Evolutionary conservation across 2,888 invertebrate genomes (phyloP).

Genomic region (Dusona sp.): DNA sequence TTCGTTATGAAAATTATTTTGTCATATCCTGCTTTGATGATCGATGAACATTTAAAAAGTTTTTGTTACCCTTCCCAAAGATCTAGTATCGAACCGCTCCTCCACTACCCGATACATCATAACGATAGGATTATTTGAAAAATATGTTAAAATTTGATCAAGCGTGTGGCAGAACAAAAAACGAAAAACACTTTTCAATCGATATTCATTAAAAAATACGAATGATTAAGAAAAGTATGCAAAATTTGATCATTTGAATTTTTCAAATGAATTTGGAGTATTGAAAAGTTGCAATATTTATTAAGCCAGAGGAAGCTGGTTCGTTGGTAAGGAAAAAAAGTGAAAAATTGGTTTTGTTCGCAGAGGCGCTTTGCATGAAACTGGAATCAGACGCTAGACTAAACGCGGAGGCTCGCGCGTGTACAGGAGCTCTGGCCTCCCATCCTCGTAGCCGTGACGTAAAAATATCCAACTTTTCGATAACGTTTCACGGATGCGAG

Average conservation of each 20-base stretch:
- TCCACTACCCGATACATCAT: too few species aligned
- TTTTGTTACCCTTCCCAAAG: too few species aligned
- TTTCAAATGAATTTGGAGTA: not conserved
- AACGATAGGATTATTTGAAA: not conserved
- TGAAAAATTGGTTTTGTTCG: slow-evolving; percentile 63
- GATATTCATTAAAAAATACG: not conserved
- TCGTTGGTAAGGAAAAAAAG: not conserved
- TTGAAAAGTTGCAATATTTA: not conserved
- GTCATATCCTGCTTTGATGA: not conserved
- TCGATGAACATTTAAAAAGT: not conserved
- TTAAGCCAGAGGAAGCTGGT: not conserved
- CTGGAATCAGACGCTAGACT: slow-evolving; percentile 96
- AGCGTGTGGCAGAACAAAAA: not conserved
- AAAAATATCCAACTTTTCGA: slow-evolving; percentile 97
- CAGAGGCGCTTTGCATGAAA: slow-evolving; percentile 94
- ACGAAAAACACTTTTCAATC: not conserved
- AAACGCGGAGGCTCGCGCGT: slow-evolving; percentile 96
- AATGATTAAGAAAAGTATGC: not conserved
- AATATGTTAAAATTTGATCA: not conserved
- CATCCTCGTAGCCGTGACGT: slow-evolving; percentile 98
- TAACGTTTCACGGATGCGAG: slow-evolving; percentile 99
- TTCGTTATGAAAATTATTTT: not conserved
- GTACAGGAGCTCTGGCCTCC: slow-evolving; percentile 97
- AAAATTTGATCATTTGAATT: not conserved
- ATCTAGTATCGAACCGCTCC: too few species aligned